Base-by-base conservation (phyloP, 2,113 vertebrate genomes). In the Sinocyclocheilus anshuiensis region DNA sequence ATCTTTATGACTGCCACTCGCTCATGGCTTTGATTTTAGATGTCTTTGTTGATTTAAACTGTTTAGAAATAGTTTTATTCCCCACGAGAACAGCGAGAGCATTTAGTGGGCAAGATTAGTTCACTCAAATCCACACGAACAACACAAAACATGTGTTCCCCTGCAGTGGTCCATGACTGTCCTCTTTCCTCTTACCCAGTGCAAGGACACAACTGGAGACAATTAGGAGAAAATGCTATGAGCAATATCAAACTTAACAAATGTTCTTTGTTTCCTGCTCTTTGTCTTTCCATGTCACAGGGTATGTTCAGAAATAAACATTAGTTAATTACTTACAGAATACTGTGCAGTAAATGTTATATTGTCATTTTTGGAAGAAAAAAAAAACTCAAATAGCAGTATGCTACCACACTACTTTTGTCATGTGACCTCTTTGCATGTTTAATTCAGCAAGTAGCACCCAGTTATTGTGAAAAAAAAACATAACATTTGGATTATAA, bases 181-280 rank as follows among this genome's bases (percentile, higher is more conserved):
- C 63, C 24, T 67, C 42, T 69, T 53, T 82, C 26, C 78, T 81
- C 59, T 29, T n/a, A 55, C 39, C 83, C 72, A 18, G 67, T 71
- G 12, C 63, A 79, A 74, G 78, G 77, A 80, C 65, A 86, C 84
- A 86, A 86, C 84, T 86, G 84, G 77, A 86, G 78, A 80, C 84
- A 81, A 86, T 86, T 86, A 72, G 65, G 16, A 71, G 78, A 80
- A 86, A 86, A 86, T 80, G 69, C 84, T 59, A 26, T 86, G 65
- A 78, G 69, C 57, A 69, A 42, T 45, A 69, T 81, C 22, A 53
- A 61, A 67, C 53, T 72, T 81, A 86, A 86, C 84, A 85, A 85
- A 85, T 79, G 61, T 22, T 55, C 84, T 85, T 85, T 85, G 75
- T 85, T 77, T 85, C 29, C 16, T 53, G 4, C 42, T 78, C 75